phyloP scores from a whole-genome alignment of 2,888 invertebrate genomes.

The Dermolepida albohirtum region DNA sequence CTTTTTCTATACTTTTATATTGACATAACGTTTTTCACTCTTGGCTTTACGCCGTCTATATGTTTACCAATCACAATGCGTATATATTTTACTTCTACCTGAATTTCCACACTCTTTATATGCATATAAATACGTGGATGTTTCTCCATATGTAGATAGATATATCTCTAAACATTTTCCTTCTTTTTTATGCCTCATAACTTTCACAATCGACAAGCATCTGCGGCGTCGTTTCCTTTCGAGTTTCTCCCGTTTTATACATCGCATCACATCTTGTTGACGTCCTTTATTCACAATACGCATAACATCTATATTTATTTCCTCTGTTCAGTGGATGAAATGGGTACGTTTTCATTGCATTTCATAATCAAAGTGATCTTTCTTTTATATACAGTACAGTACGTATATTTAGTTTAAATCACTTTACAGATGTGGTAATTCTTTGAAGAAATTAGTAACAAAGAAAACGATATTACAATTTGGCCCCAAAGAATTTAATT shows the following conservation, averaged over 20 bases:
- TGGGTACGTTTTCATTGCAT: not conserved
- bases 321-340: not conserved
- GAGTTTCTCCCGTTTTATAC: not conserved
- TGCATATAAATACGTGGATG: too few relatives aligned
- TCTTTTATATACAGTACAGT: not conserved
- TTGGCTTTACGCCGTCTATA: too few relatives aligned
- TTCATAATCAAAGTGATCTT: slow-evolving; percentile 20
- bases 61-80: too few relatives aligned
- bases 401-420: not conserved
- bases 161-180: slow-evolving; percentile 23
- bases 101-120: too few relatives aligned
- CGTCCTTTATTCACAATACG: slow-evolving; percentile 8
- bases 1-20: too few relatives aligned
- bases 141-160: not conserved
- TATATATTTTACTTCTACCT: too few relatives aligned
- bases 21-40: too few relatives aligned
- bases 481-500: too few relatives aligned
- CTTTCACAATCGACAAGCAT: slow-evolving; percentile 14
- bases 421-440: too few relatives aligned
- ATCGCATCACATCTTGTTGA: not conserved
- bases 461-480: too few relatives aligned
- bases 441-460: too few relatives aligned
- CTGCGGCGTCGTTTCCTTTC: slow-evolving; percentile 10
- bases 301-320: slow-evolving; percentile 1
- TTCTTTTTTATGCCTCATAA: slow-evolving; percentile 23